Conservation (phyloP, 2,113 vertebrate species). For the Aptenodytes forsteri region DNA sequence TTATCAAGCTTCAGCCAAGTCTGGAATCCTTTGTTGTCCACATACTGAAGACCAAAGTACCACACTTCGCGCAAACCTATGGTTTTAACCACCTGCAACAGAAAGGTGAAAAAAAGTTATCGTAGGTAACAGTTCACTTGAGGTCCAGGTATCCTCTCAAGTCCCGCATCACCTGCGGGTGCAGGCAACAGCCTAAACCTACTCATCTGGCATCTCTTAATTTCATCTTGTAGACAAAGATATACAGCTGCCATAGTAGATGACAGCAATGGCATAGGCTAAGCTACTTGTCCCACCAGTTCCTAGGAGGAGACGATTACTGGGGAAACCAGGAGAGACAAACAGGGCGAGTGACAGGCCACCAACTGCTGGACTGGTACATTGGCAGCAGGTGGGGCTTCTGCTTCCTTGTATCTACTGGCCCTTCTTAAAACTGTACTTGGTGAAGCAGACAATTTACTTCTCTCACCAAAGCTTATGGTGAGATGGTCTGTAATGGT, state of each 20-base stretch:
- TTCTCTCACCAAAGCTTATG: neutral
- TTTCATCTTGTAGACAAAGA: neutral
- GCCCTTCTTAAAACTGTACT: neutral
- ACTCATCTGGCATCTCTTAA: neutral
- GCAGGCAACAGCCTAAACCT: neutral
- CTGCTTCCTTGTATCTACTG: neutral
- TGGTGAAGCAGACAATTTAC: neutral
- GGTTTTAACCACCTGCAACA: conserved; percentile 91
- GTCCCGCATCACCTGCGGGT: neutral
- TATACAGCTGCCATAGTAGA: neutral
- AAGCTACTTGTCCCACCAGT: neutral
- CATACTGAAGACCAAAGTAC: conserved; percentile 96
- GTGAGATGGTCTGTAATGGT: neutral
- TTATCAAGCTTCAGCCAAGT: conserved; percentile 98
- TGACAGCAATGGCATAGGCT: neutral
- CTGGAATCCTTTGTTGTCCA: conserved; percentile 88
- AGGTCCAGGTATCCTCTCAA: neutral
- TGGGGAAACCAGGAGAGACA: neutral
- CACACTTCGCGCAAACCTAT: conserved; percentile 93
- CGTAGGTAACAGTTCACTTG: neutral
- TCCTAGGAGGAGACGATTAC: neutral
- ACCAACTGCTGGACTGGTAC: neutral
- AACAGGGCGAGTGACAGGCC: neutral
- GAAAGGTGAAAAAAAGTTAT: neutral
- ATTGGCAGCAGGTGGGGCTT: neutral